Percentiles rank a stretch among this genome's conserved stretches.
Evolutionary conservation across 2,797 vertebrate species (phyloP).

Genomic region (Columba guinea): DNA sequence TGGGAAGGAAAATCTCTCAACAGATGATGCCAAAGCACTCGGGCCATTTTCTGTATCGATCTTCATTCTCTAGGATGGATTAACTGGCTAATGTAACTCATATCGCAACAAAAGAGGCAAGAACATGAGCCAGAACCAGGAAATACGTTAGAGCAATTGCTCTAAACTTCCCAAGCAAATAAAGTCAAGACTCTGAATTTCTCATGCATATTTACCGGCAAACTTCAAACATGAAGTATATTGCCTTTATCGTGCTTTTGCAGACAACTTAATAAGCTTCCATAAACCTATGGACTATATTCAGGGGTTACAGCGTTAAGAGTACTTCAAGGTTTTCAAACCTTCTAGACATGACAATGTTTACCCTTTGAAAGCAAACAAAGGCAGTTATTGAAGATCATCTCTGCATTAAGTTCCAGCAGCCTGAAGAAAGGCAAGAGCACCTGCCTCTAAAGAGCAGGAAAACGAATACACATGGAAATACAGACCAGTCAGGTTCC

Average conservation of each 20-base stretch:
- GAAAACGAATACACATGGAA: background rate
- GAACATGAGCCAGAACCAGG: background rate
- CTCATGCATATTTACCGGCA: background rate
- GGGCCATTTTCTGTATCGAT: background rate
- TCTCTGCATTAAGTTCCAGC: background rate
- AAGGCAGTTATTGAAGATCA: background rate
- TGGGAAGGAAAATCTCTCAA: slow-evolving; percentile 2
- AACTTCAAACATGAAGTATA: background rate
- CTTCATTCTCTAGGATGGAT: background rate
- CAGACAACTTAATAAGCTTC: background rate
- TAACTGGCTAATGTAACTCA: background rate
- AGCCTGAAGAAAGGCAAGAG: background rate
- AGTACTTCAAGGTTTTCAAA: background rate
- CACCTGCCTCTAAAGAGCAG: background rate
- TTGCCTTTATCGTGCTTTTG: background rate
- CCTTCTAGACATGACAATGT: background rate
- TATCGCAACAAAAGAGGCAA: background rate
- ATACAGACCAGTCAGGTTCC: background rate
- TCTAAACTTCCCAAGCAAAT: background rate
- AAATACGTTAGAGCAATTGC: background rate
- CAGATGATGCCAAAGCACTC: background rate
- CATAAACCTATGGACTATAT: background rate
- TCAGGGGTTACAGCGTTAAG: background rate
- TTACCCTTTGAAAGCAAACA: background rate
- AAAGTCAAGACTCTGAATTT: background rate